Evolutionary conservation across 2,797 vertebrate species (phyloP).

Genomic region (Amniataba percoides): DNA sequence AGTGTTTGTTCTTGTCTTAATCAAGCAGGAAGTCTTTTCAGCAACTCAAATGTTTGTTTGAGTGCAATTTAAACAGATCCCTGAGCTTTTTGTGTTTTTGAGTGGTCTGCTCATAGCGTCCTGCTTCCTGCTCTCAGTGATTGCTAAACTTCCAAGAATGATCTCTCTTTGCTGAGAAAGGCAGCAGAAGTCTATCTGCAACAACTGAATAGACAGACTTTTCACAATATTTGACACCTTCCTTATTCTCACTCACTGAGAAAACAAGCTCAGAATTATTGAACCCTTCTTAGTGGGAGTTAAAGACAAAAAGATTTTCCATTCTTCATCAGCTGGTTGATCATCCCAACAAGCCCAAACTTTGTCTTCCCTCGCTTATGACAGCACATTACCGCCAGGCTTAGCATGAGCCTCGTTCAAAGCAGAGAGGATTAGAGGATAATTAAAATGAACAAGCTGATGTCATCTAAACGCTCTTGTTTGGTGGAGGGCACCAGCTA

Average conservation of each 20-base stretch:
- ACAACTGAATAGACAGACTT: neutral
- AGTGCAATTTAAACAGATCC: conserved; percentile 1
- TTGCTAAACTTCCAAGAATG: neutral
- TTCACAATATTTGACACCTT: neutral
- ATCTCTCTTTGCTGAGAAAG: neutral
- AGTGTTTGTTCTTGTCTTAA: conserved; percentile 8
- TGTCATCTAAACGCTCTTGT: conserved; percentile 67
- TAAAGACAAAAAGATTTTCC: conserved; percentile 40
- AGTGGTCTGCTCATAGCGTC: neutral
- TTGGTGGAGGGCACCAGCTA: conserved; percentile 37
- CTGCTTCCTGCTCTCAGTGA: neutral
- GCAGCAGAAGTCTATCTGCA: neutral
- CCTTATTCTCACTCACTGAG: neutral
- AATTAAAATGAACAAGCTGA: conserved; percentile 72
- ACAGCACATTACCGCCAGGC: conserved; percentile 57
- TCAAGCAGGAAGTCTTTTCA: neutral
- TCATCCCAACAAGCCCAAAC: conserved; percentile 60
- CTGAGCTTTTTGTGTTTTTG: neutral
- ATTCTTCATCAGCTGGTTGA: conserved; percentile 53
- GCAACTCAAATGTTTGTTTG: neutral
- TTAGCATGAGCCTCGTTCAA: conserved; percentile 63
- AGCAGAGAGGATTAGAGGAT: conserved; percentile 59
- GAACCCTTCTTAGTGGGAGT: conserved; percentile 15
- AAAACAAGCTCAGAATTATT: conserved; percentile 16
- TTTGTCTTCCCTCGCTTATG: conserved; percentile 45